These are phyloP conservation scores for Anodontia alba DNA, from an alignment of 2,888 invertebrate species.

Conservation along the genomic window DNA sequence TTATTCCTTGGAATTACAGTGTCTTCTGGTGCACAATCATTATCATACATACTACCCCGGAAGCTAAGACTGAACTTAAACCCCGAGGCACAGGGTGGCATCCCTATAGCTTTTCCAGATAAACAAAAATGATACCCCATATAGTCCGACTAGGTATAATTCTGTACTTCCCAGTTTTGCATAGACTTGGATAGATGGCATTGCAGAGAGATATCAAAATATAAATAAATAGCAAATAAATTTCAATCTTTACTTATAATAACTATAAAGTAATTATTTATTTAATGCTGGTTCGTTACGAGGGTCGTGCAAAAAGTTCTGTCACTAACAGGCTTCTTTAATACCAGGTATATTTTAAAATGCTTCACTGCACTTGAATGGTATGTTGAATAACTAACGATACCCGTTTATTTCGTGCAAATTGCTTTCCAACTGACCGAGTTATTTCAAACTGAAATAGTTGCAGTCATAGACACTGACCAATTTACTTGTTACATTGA, in stretches of 20 bases:
- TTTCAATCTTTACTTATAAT: neutral
- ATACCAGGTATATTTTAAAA: too few relatives aligned
- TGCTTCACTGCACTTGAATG: too few relatives aligned
- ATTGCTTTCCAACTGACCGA: too few relatives aligned
- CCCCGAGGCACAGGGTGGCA: slow-evolving; percentile 59
- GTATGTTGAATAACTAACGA: too few relatives aligned
- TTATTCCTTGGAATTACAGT: neutral
- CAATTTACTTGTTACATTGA: too few relatives aligned
- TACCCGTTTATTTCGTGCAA: too few relatives aligned
- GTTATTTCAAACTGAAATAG: too few relatives aligned
- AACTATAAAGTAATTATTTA: too few relatives aligned
- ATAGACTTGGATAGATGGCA: neutral
- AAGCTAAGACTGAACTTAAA: slow-evolving; percentile 64
- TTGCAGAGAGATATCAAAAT: neutral
- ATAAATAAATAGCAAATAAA: neutral
- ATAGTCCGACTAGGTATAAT: slow-evolving; percentile 53
- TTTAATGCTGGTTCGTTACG: too few relatives aligned
- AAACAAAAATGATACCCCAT: slow-evolving; percentile 52
- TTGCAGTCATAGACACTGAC: too few relatives aligned
- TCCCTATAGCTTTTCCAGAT: slow-evolving; percentile 51
- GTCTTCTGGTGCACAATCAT: slow-evolving; percentile 43
- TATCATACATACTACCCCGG: slow-evolving; percentile 50
- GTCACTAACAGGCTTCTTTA: too few relatives aligned
- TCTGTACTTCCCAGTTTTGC: slow-evolving; percentile 23
- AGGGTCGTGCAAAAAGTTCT: too few relatives aligned